Conservation (phyloP, 2,888 invertebrate genomes). For the Podotricha telesiphe region DNA sequence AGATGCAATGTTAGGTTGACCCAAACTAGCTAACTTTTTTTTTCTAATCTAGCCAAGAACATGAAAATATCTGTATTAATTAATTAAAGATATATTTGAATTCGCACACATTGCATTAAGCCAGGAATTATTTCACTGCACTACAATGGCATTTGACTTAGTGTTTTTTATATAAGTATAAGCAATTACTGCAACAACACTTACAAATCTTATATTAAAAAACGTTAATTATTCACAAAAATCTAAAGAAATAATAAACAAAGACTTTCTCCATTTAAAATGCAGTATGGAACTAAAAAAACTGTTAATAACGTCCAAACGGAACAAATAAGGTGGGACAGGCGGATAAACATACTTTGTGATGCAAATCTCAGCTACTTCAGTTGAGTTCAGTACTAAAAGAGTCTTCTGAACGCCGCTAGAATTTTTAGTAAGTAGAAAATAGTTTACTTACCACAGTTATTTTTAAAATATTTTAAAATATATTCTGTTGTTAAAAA, state of each 20-base stretch:
- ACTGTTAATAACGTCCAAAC: constrained; percentile 29
- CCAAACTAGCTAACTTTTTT: too few species aligned
- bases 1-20: too few species aligned
- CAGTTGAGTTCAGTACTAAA: constrained; percentile 39
- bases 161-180: too few species aligned
- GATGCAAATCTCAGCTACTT: constrained; percentile 48
- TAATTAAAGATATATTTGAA: too few species aligned
- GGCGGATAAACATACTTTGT: constrained; percentile 48
- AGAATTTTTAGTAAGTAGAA: constrained; percentile 39
- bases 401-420: constrained; percentile 38
- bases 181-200: too few species aligned
- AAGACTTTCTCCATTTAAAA: constrained; percentile 7
- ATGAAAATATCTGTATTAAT: too few species aligned
- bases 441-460: constrained; percentile 17
- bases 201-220: not conserved
- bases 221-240: not conserved
- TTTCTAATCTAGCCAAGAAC: too few species aligned
- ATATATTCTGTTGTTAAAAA: too few species aligned
- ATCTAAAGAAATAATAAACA: not conserved
- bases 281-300: constrained; percentile 6
- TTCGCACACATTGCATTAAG: too few species aligned
- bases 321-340: constrained; percentile 32
- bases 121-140: too few species aligned
- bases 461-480: constrained; percentile 7
- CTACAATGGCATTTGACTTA: too few species aligned